phyloP scores from a whole-genome alignment of 1,140 invertebrate genomes.

The Oryzaephilus surinamensis region DNA sequence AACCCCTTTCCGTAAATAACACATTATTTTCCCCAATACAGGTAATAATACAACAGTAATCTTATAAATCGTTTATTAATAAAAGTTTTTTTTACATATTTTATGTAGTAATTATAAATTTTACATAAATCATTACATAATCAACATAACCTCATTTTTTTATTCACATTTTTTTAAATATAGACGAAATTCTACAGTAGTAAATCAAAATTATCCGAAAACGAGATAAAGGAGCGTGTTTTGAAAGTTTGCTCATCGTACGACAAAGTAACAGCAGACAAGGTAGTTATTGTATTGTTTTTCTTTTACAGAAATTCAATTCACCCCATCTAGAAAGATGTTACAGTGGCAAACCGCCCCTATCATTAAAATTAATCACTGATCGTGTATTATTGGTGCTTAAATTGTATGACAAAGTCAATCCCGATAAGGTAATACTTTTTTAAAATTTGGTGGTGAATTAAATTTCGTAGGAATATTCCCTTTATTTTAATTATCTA shows the following conservation, averaged over 20 bases:
- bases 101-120: neutral
- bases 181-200: slow-evolving; percentile 29
- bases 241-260: slow-evolving; percentile 66
- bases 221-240: slow-evolving; percentile 59
- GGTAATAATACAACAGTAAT: neutral
- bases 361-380: slow-evolving; percentile 70
- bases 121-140: slow-evolving; percentile 22
- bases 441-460: slow-evolving; percentile 14
- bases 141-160: slow-evolving; percentile 25
- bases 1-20: neutral
- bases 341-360: slow-evolving; percentile 61
- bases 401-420: slow-evolving; percentile 93
- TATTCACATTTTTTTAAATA: slow-evolving; percentile 12
- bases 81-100: neutral
- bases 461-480: too few relatives aligned
- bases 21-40: neutral
- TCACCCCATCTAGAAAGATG: slow-evolving; percentile 48
- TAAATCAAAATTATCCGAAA: slow-evolving; percentile 34
- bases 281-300: slow-evolving; percentile 49
- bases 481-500: too few relatives aligned
- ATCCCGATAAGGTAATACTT: slow-evolving; percentile 76
- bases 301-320: slow-evolving; percentile 45
- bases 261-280: slow-evolving; percentile 66
- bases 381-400: slow-evolving; percentile 86
- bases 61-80: neutral